Base-by-base conservation (phyloP, 1,140 invertebrate species). In the Elymnias hypermnestra region DNA sequence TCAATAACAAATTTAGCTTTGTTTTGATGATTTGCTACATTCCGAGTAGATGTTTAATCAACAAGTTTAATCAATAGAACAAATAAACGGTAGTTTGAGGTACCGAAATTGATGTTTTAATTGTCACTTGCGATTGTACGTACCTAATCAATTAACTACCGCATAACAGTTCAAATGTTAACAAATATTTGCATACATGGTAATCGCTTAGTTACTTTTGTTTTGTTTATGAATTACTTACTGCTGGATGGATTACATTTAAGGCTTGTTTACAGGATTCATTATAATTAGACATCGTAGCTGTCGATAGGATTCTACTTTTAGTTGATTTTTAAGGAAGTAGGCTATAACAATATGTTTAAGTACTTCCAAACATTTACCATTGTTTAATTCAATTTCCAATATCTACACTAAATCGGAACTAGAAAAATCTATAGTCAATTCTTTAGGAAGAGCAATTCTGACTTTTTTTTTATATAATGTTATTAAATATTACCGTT, bases 21-120 rank as follows among this genome's bases (percentile, higher is more conserved):
- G 72, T 75, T 81, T 68, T 70, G 63, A 73, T 77, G 72, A 75
- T 71, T 72, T 55, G 71, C 53, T 69, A 68, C 62, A 64, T 69
- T 71, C 69, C 31, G 52, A 65, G 53, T 61, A 58, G 43, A 45
- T 49, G 53, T 66, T 62, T 67, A 66, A 71, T 69, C 57, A 64
- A 57, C 45, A 58, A 62, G n/a, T n/a, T n/a, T 76, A 76, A 76
- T 70, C 53, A 57, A 39, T 53, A 51, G 42, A 43, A 39, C 62
- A 79, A 79, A 79, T 72, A 55, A 23, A 50, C 19, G 59, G 58
- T 57, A 48, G 37, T 33, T 53, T 25, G 39, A 48, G 26, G 18
- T 45, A 26, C 44, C 40, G 38, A 45, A 63, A 59, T 35, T 53
- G 49, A 59, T 54, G 47, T 56, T 53, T 55, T 53, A 51, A 56